These are phyloP conservation scores for Formica exsecta DNA, from an alignment of 1,140 invertebrate species.

Conservation along the genomic window DNA sequence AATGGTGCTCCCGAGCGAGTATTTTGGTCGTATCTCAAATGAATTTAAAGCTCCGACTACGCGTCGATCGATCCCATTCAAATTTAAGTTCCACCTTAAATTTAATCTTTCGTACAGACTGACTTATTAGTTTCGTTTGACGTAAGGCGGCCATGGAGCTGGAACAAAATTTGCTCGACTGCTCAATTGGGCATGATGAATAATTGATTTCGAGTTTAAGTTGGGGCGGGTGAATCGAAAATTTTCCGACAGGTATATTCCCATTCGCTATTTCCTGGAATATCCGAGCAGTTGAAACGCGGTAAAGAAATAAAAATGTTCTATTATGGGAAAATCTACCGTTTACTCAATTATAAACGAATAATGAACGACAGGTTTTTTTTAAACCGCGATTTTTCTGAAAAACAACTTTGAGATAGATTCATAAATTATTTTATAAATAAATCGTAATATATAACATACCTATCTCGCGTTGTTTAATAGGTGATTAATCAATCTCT, in stretches of 20 bases:
- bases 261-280: constrained; percentile 21
- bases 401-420: background rate
- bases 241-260: constrained; percentile 43
- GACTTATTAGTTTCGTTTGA: constrained; percentile 57
- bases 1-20: constrained; percentile 15
- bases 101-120: constrained; percentile 42
- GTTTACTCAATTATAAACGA: background rate
- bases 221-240: constrained; percentile 32
- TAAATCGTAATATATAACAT: background rate
- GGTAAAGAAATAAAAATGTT: constrained; percentile 25
- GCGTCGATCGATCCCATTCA: constrained; percentile 34
- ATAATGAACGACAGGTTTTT: background rate
- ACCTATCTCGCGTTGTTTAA: background rate
- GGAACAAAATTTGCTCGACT: constrained; percentile 32
- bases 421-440: constrained; percentile 14
- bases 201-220: constrained; percentile 51
- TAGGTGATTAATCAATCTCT: background rate
- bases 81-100: constrained; percentile 50
- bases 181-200: constrained; percentile 46
- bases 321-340: constrained; percentile 8
- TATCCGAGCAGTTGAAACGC: constrained; percentile 6
- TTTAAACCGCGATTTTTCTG: constrained; percentile 3
- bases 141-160: constrained; percentile 39
- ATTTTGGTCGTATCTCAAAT: constrained; percentile 36
- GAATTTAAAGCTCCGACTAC: constrained; percentile 3